A percentile compares a stretch with the other conserved stretches of the same genome.
phyloP scores from a whole-genome alignment of 2,113 vertebrate genomes.

The rabbit (Oryctolagus cuniculus) region mOryCun1.1 NC_091432.1:125952001-125952500 shows the following conservation, averaged over 20 bases:
- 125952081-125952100: not conserved
- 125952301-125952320: not conserved
- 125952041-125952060: not conserved
- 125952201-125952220: not conserved
- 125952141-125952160: not conserved
- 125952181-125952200: not conserved
- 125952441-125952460: not conserved
- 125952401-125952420: not conserved
- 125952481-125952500: not conserved
- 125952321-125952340: not conserved
- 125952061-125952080: not conserved
- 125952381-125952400: not conserved
- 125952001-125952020: not conserved
- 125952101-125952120: not conserved
- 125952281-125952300: not conserved
- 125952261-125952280: not conserved
- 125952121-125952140: not conserved
- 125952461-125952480: too few relatives aligned
- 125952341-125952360: not conserved
- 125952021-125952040: not conserved
- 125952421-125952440: not conserved
- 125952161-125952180: not conserved
- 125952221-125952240: not conserved
- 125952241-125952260: not conserved
- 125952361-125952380: not conserved